Conservation (phyloP, 2,888 invertebrate species). For the Drosophila crucigera region DNA sequence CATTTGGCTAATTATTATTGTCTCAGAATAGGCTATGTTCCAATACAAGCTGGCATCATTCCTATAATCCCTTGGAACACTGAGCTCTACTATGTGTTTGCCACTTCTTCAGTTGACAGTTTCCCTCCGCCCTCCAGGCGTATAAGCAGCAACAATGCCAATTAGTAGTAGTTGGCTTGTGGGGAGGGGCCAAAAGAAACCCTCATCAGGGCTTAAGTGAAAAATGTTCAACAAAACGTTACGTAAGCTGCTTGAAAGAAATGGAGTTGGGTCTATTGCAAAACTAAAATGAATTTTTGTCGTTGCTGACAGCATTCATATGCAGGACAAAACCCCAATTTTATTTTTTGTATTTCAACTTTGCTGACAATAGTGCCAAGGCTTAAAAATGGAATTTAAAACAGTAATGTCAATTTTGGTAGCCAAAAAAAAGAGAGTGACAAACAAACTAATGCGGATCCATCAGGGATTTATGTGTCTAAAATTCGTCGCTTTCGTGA, state of each 20-base stretch:
- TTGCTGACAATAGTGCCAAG: too few relatives aligned
- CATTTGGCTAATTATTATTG: conserved; percentile 74
- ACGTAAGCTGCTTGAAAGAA: conserved; percentile 58
- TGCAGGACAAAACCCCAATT: not conserved
- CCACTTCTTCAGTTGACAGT: conserved; percentile 18
- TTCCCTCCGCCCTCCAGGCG: conserved; percentile 15
- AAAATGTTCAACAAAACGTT: conserved; percentile 59
- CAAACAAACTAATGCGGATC: not conserved
- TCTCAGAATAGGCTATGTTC: conserved; percentile 22
- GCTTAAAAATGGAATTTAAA: not conserved
- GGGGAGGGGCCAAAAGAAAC: conserved; percentile 33
- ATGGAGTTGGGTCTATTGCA: conserved; percentile 43
- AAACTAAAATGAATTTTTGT: conserved; percentile 28
- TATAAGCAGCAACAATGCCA: conserved; percentile 62
- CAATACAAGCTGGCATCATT: conserved; percentile 21
- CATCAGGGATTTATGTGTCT: not conserved
- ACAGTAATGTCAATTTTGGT: not conserved
- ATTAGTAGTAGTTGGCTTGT: conserved; percentile 62
- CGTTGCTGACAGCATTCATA: conserved; percentile 7
- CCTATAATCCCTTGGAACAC: conserved; percentile 49
- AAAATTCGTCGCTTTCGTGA: not conserved
- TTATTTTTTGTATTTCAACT: not conserved
- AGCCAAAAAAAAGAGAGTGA: not conserved
- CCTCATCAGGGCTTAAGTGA: conserved; percentile 65
- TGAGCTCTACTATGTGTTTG: conserved; percentile 44